phyloP scores from a whole-genome alignment of 1,140 invertebrate species.

The Neotoxoptera formosana region DNA sequence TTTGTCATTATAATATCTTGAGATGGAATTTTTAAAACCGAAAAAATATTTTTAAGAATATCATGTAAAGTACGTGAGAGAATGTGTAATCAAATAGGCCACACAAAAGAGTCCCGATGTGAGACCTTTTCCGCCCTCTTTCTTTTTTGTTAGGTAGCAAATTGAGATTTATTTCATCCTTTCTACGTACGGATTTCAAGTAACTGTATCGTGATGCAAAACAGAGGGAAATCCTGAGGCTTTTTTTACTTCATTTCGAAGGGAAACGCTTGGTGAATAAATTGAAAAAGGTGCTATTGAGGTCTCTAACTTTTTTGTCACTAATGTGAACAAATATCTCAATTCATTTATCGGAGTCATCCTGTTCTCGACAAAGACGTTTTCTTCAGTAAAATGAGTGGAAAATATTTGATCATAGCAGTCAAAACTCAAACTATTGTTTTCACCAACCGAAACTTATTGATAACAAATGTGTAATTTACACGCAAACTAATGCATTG shows the following conservation, averaged over 20 bases:
- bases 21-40: slow-evolving; percentile 21
- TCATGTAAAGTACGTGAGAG: slow-evolving; percentile 34
- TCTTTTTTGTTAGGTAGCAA: slow-evolving; percentile 37
- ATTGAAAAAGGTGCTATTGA: slow-evolving; percentile 44
- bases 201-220: slow-evolving; percentile 45
- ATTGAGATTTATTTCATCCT: slow-evolving; percentile 39
- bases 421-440: too few species aligned
- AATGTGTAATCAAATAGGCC: slow-evolving; percentile 45
- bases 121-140: slow-evolving; percentile 35
- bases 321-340: slow-evolving; percentile 43
- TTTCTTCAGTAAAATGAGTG: neutral
- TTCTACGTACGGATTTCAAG: neutral
- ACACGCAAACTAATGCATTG: neutral
- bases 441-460: too few species aligned
- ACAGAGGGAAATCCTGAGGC: slow-evolving; percentile 32
- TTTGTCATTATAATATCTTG: slow-evolving; percentile 14
- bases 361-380: neutral
- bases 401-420: neutral
- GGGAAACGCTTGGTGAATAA: slow-evolving; percentile 46
- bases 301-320: slow-evolving; percentile 11
- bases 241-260: slow-evolving; percentile 27
- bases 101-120: slow-evolving; percentile 43
- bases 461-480: neutral
- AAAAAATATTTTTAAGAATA: slow-evolving; percentile 22
- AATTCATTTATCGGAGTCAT: neutral